phyloP scores from a whole-genome alignment of 2,797 vertebrate genomes.

The Notoglanidium macrostoma region DNA sequence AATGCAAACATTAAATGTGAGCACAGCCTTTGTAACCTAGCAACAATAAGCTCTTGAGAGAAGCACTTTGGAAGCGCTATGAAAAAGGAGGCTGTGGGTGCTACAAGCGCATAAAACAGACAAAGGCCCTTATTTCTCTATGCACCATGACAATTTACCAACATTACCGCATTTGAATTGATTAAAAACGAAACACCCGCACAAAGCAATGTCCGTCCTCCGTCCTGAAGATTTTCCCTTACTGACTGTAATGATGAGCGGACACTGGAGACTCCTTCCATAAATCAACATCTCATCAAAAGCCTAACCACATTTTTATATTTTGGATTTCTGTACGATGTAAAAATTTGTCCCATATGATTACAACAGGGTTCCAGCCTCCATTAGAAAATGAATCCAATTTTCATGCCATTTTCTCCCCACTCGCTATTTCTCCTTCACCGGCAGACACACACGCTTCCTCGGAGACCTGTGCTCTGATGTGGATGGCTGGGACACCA shows the following conservation, averaged over 20 bases:
- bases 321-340: neutral
- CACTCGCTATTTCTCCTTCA: neutral
- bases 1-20: no score
- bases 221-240: no score
- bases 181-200: neutral
- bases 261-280: no score
- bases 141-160: neutral
- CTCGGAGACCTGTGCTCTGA: neutral
- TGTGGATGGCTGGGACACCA: neutral
- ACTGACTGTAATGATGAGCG: no score
- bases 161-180: neutral
- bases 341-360: neutral
- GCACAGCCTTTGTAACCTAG: no score
- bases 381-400: neutral
- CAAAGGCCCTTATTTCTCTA: neutral
- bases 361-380: neutral
- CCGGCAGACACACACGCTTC: neutral
- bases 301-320: neutral
- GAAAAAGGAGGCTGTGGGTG: no score
- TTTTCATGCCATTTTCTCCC: neutral
- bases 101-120: no score
- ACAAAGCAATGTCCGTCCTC: no score
- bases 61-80: no score
- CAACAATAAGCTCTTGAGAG: no score
- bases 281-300: neutral